Evolutionary conservation across 2,113 vertebrate genomes (phyloP), one percentile per base, ranked within the genome.

Genomic region (Puffinus mauretanicus): DNA sequence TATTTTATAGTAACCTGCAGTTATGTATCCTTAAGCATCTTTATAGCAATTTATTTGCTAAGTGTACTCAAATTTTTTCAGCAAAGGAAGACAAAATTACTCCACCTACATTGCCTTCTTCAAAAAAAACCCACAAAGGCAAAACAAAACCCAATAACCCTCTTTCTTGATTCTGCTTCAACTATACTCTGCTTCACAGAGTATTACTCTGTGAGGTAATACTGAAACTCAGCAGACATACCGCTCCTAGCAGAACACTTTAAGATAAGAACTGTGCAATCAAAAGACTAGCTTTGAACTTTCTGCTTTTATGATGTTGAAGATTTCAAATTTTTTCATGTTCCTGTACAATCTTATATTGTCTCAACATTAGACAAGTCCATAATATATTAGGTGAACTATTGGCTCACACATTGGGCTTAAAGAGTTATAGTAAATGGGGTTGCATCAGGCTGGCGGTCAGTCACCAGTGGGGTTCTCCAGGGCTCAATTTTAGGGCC

Each of bases 371-470:
- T 34, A 57, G 7, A 14, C 17, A 54, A 54, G 34, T 54, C 16
- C 10, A 16, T 57, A 55, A 57, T 51, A 71, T 1, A 0, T 13
- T 70, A 27, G 4, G 13, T 34, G 57, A 77, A 57, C 16, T 21
- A n/a, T 0, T 34, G 19, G 15, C 26, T 66, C 13, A 42, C 1
- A 3, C 5, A 8, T 54, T 1, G 3, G 18, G 9, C 18, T 42
- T 14, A 65, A 51, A 25, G 6, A 11, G 4, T 44, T 65, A 27
- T 4, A 78, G n/a, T 27, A 69, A 69, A 49, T 42, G 7, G 10
- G 32, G 7, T 44, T 76, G 11, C 30, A 55, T 36, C 16, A 42
- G 40, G 11, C 61, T 81, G 29, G 6, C 29, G 9, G 27, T 7
- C 32, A 52, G 19, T 30, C 16, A 64, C 5, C 9, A 38, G 8